Evolutionary conservation across 2,113 vertebrate species (phyloP).

Genomic region (Cercopithecus mona): DNA sequence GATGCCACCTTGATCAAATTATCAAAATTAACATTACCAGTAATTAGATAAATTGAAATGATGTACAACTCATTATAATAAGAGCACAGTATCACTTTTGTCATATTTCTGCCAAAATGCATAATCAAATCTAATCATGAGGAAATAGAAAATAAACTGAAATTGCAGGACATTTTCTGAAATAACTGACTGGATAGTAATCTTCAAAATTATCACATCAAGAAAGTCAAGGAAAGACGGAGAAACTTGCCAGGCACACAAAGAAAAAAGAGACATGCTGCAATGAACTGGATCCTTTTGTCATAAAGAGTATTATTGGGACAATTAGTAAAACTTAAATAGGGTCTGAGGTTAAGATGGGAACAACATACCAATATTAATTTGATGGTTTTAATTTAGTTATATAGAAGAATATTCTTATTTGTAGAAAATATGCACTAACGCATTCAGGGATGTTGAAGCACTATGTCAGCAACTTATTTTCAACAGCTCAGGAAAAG

Average conservation of each 20-base stretch:
- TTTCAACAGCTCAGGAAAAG: neutral
- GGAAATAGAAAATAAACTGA: neutral
- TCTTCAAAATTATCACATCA: neutral
- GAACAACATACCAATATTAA: neutral
- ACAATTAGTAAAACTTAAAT: neutral
- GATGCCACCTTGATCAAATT: neutral
- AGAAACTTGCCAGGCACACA: neutral
- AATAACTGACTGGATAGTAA: neutral
- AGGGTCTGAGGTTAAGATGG: neutral
- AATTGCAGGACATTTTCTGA: neutral
- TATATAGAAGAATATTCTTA: neutral
- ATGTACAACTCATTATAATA: neutral
- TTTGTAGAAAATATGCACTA: neutral
- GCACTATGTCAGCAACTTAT: neutral
- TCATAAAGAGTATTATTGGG: neutral
- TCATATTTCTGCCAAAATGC: neutral
- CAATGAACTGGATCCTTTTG: neutral
- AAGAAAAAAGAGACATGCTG: neutral
- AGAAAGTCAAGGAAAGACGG: neutral
- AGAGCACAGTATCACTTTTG: neutral
- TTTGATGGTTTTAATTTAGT: neutral
- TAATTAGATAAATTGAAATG: neutral
- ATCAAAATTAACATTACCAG: neutral
- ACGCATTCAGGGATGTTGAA: neutral
- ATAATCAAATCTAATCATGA: neutral